phyloP scores from a whole-genome alignment of 2,113 vertebrate species.

The Etia nguti region DNA sequence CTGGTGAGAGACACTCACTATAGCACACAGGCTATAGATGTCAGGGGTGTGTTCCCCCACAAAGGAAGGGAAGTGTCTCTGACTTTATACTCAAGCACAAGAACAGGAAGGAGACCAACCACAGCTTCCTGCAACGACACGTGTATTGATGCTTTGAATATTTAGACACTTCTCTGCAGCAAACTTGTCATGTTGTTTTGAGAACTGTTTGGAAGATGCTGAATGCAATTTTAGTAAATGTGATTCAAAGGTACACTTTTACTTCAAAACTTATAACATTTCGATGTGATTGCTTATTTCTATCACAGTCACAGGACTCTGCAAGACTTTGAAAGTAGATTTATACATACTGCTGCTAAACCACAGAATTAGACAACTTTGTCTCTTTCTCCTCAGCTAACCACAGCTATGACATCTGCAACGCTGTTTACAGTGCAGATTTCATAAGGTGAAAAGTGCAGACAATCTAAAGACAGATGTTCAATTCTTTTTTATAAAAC shows the following conservation, averaged over 20 bases:
- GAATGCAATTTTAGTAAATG: not conserved
- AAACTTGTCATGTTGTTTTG: not conserved
- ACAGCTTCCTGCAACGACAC: slow-evolving; percentile 72
- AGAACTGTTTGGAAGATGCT: not conserved
- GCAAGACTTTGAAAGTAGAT: not conserved
- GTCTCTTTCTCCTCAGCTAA: not conserved
- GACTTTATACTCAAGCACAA: not conserved
- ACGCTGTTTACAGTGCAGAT: not conserved
- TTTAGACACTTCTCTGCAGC: not conserved
- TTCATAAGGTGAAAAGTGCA: not conserved
- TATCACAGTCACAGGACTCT: not conserved
- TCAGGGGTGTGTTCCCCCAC: slow-evolving; percentile 1
- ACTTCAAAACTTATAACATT: not conserved
- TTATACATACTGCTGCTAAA: not conserved
- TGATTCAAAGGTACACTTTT: not conserved
- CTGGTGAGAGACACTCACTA: not conserved
- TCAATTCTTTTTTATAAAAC: not conserved
- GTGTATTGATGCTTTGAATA: not conserved
- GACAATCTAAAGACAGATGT: not conserved
- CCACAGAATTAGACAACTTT: not conserved
- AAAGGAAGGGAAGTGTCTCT: slow-evolving; percentile 12
- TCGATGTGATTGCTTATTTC: not conserved
- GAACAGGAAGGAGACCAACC: slow-evolving; percentile 67
- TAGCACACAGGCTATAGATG: not conserved
- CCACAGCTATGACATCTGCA: not conserved